These are phyloP conservation scores for Bujurquina vittata DNA, from an alignment of 2,113 vertebrate species.

Conservation along the genomic window DNA sequence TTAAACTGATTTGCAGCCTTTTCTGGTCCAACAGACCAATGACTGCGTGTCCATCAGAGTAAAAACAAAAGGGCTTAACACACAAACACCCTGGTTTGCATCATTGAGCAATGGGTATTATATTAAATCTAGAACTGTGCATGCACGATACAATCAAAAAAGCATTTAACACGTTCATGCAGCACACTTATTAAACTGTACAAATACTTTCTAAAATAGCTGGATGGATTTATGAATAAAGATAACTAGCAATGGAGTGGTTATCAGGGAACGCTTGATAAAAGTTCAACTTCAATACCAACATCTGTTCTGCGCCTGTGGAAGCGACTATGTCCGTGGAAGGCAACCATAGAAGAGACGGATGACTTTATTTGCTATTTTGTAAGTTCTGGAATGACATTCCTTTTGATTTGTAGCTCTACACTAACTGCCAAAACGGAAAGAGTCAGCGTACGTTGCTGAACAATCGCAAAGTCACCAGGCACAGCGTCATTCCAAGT, in stretches of 20 bases:
- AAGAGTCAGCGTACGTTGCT: conserved; percentile 37
- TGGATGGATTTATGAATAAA: background rate
- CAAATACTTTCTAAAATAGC: background rate
- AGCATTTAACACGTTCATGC: background rate
- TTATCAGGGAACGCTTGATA: conserved; percentile 39
- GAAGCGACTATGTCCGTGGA: conserved; percentile 49
- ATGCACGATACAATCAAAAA: too few relatives aligned
- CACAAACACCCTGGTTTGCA: conserved; percentile 23
- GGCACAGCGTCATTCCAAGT: conserved; percentile 67
- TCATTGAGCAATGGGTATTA: conserved; percentile 33
- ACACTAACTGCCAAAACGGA: conserved; percentile 45
- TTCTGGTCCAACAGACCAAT: background rate
- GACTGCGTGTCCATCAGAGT: background rate
- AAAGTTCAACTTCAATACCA: conserved; percentile 46
- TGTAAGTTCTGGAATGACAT: conserved; percentile 57
- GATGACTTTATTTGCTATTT: conserved; percentile 74
- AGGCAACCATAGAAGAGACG: conserved; percentile 59
- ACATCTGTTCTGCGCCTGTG: conserved; percentile 47
- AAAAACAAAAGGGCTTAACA: background rate
- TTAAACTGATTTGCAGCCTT: background rate
- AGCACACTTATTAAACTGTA: background rate
- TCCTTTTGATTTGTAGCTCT: conserved; percentile 71
- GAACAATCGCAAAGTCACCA: conserved; percentile 69
- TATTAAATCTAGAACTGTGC: background rate
- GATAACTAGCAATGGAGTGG: background rate